These are phyloP conservation scores for Cinclus cinclus DNA, from an alignment of 2,113 vertebrate species.

Conservation along the genomic window DNA sequence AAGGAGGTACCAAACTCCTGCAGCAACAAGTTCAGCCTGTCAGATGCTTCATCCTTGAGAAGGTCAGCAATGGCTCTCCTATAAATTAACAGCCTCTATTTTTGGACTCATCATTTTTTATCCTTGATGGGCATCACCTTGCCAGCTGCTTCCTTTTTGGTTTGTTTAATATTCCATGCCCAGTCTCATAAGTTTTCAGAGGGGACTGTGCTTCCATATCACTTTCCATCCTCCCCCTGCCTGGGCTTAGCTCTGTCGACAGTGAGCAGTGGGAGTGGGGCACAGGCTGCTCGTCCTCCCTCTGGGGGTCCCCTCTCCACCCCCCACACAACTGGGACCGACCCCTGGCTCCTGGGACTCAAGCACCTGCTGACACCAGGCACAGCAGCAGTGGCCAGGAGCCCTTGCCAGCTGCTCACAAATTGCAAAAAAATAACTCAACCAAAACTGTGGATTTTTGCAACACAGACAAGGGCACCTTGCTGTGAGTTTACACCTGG, in stretches of 20 bases:
- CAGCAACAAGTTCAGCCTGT: conserved; percentile 29
- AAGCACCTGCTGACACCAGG: neutral
- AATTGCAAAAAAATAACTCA: neutral
- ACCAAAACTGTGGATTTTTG: neutral
- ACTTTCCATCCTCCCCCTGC: neutral
- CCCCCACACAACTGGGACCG: rapidly evolving
- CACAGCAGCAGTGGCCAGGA: neutral
- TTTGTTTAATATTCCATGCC: conserved; percentile 2
- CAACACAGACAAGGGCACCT: conserved; percentile 9
- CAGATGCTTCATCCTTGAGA: conserved; percentile 23
- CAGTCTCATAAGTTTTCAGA: neutral
- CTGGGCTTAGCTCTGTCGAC: neutral
- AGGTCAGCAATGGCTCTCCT: conserved; percentile 5
- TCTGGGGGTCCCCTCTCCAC: neutral
- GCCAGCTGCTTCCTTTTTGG: conserved; percentile 7
- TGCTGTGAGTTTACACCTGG: neutral
- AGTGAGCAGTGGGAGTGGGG: rapidly evolving
- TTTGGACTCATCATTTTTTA: conserved; percentile 20
- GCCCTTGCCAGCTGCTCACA: neutral
- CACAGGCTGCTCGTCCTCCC: neutral
- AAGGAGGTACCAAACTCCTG: neutral
- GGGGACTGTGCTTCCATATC: neutral
- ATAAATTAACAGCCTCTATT: conserved; percentile 60
- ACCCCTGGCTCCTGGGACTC: neutral
- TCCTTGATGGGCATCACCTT: conserved; percentile 50